Percentiles rank a stretch among this genome's conserved stretches.
Evolutionary conservation across 2,888 invertebrate genomes (phyloP).

Genomic region (Nebria brevicollis): DNA sequence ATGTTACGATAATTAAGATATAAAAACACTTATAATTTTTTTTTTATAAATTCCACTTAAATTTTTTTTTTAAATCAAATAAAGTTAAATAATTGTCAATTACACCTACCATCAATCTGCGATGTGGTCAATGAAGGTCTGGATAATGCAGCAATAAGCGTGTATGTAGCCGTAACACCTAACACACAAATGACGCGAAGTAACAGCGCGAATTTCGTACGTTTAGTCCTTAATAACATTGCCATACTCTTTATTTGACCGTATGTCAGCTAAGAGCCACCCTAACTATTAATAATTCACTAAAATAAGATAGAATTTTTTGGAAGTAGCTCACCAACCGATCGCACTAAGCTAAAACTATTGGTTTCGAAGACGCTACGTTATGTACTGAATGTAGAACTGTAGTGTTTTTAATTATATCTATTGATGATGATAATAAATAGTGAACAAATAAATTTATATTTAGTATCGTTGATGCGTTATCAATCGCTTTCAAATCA

Average conservation of each 20-base stretch:
- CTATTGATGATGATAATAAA: background rate
- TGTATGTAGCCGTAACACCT: conserved; percentile 55
- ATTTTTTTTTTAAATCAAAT: conserved; percentile 11
- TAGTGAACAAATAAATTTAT: background rate
- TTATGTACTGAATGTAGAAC: background rate
- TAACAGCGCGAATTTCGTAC: conserved; percentile 54
- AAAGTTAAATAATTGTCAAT: background rate
- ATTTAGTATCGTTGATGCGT: background rate
- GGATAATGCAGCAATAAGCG: conserved; percentile 53
- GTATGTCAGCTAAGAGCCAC: conserved; percentile 33
- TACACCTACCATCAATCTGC: background rate
- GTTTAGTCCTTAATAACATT: conserved; percentile 59
- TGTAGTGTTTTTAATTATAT: conserved; percentile 6
- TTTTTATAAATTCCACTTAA: conserved; percentile 1
- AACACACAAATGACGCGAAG: conserved; percentile 57
- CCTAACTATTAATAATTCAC: conserved; percentile 9
- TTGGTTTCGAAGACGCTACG: background rate
- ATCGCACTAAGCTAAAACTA: background rate
- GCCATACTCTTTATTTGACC: conserved; percentile 53
- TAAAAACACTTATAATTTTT: background rate
- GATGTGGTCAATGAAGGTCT: conserved; percentile 9
- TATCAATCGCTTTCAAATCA: conserved; percentile 34
- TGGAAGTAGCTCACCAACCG: background rate
- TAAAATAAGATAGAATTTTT: background rate
- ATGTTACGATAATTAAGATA: background rate